Evolutionary conservation across 2,797 vertebrate species (phyloP), one percentile per base, ranked within the genome.

Genomic region (Toxotes lorentzi): DNA sequence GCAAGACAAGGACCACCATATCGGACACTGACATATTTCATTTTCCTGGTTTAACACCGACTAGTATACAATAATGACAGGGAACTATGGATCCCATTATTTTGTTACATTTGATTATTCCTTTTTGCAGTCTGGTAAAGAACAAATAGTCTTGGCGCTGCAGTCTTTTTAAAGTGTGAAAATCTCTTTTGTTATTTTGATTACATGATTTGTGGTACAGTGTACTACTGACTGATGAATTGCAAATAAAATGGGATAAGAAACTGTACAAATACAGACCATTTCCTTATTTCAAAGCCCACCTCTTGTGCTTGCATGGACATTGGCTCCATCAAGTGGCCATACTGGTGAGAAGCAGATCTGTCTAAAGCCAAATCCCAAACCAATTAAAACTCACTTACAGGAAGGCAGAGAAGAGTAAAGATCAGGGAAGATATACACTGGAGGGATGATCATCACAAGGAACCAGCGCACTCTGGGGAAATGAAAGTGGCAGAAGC

Each of bases 321-420:
- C 78, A 88, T 73, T 86, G 80, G 79, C 91, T 60, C 89, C 89
- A 80, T 75, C 92, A 27, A 27, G 89, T 91, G 92, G 86, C 12
- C 24, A 50, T 32, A 57, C 7, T 48, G 2, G 27, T 27, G 43
- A 66, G 17, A 23, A 56, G 13, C 71, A 76, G 19, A 17, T 58
- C 17, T 70, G n/a, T 74, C 4, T 23, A 41, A 53, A 51, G 51
- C 10, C 19, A 43, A 43, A 76, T 56, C 74, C 35, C 47, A 64
- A 61, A 68, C 40, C 45, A 78, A 62, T 78, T 64, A 40, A 8
- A 61, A 45, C 21, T 74, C 27, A 14, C 23, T 62, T 11, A n/a
- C 4, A 48, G 12, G 27, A 67, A 41, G 38, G 16, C 11, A 54
- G 45, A 48, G 21, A 67, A 38, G 48, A 38, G 48, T 27, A 23